Conservation (phyloP, 2,888 invertebrate species). For the Heliothis peltigera region DNA sequence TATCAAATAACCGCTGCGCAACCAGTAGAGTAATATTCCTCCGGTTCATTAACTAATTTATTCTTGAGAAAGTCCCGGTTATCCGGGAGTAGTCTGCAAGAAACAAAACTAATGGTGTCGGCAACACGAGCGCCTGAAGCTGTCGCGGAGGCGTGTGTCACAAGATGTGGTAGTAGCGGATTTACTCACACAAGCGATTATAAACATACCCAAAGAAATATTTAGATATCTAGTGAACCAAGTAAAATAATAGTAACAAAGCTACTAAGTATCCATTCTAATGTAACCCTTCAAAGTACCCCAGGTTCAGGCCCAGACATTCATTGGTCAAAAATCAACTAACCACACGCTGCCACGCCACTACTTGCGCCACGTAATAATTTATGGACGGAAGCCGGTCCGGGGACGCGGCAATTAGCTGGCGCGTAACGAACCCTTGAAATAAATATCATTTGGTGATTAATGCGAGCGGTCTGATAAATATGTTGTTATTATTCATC, state of each 20-base stretch:
- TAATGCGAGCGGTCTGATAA: constrained; percentile 81
- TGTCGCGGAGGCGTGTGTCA: constrained; percentile 54
- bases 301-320: too few relatives aligned
- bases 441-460: constrained; percentile 88
- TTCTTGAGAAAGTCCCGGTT: constrained; percentile 82
- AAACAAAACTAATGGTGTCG: constrained; percentile 87
- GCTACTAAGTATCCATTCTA: too few relatives aligned
- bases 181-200: constrained; percentile 11
- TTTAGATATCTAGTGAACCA: too few relatives aligned
- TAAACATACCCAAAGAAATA: neutral
- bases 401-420: constrained; percentile 87
- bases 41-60: constrained; percentile 86
- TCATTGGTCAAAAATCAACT: constrained; percentile 11
- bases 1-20: constrained; percentile 72
- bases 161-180: constrained; percentile 54
- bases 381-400: constrained; percentile 84
- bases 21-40: constrained; percentile 72
- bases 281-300: too few relatives aligned
- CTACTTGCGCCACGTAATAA: constrained; percentile 76
- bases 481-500: constrained; percentile 79
- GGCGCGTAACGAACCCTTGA: constrained; percentile 87
- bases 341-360: constrained; percentile 53
- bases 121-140: constrained; percentile 81
- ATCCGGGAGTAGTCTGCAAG: constrained; percentile 81
- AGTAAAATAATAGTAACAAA: too few relatives aligned